Base-by-base conservation (phyloP, 1,140 invertebrate genomes). In the Augochlora pura region DNA sequence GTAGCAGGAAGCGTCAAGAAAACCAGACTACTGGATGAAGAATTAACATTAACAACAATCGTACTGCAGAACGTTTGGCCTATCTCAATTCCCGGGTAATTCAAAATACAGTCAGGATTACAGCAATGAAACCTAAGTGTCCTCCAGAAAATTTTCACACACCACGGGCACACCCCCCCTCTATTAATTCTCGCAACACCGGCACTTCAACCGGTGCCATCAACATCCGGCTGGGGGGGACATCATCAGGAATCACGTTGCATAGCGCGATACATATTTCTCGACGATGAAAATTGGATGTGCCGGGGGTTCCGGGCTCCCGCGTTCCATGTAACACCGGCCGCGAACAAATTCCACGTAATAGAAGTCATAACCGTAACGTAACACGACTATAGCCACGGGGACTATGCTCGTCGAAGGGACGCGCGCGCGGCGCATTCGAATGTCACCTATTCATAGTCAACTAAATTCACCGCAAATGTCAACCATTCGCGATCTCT, bases 361-460 rank as follows among this genome's bases (percentile, higher is more conserved):
- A 76, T 52, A 25, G 64, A 46, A 6, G 32, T 38, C 71, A 25
- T 74, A 74, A 74, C 71, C 63, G 71, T 74, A 64, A 74, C 62
- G 49, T 60, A 21, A 32, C 27, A 21, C 71, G 71, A 74, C 60
- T 32, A 46, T 23, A 73, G 23, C 32, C 62, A n/a, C n/a, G 46
- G 25, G 62, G 62, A 66, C 73, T 68, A 12, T 21, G 38, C 38
- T 76, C 38, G 64, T 59, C 49, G 52, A 76, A 76, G 73, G 66
- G 25, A 76, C 66, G 32, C 42, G 62, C 66, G 32, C 42, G 62
- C 52, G 73, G 59, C 59, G 52, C 68, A 76, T 76, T 76, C 64
- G 67, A 76, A 76, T 76, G 73, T 68, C 64, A 65, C 23, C 64
- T 64, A 68, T 76, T 68, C 73, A 59, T 76, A 76, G 64, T 59